Evolutionary conservation across 2,888 invertebrate species (phyloP), one percentile per base, ranked within the genome.

Genomic region (Leucania comma): DNA sequence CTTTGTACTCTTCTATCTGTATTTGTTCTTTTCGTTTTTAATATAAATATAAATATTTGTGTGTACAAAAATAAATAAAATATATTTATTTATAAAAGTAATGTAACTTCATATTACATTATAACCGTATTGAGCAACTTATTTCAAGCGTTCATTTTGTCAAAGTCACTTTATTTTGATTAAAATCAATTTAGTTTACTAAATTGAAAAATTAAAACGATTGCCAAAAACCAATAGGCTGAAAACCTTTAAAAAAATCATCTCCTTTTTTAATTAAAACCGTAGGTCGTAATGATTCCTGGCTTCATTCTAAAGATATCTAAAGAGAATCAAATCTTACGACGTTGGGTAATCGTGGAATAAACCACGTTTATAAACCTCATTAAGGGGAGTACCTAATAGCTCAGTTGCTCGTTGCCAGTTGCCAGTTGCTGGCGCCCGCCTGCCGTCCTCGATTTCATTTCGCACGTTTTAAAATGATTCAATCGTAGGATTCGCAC

Each of bases 331-430:
- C 89, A 88, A 89, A 88, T 87, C 87, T 85, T 86, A 87, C 89
- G 89, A 92, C 90, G 86, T 85, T 84, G 89, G 83, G 79, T 91
- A 91, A 93, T 91, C 91, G 85, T 82, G 88, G 86, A 92, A 92
- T 91, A 90, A 90, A 90, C 88, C 90, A 86, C 87, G 90, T 88
- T 91, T 89, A 89, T 91, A 92, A 90, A 92, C 93, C 91, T 93
- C 92, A 93, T 93, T 93, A 93, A 89, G 82, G 78, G 87, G 87
- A 88, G 89, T 88, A 88, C 70, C 63, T 83, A 87, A 74, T 75
- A 72, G 24, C 86, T 88, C 84, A 83, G 87, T 83, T 86, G 87
- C 86, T 85, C 20, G 38, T 48, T 71, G 50, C 42, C 85, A 83
- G 87, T 83, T 86, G 86, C 87, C 86, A 81, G 87, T 53, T 74